Evolutionary conservation across 2,888 invertebrate species (phyloP).

Genomic region (Osmoderma eremita): DNA sequence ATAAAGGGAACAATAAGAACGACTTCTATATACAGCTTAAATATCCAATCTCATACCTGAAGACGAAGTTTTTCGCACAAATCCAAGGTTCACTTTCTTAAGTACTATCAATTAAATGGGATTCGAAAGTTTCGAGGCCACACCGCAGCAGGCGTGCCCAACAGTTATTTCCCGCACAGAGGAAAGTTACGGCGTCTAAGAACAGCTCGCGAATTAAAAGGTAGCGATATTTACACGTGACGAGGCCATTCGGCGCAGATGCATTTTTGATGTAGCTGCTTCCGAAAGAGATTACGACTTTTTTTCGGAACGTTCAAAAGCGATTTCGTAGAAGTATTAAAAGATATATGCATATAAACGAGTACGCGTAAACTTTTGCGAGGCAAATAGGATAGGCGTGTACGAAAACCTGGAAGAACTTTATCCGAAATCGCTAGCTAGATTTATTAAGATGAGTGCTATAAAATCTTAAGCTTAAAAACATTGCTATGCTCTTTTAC

Average conservation of each 20-base stretch:
- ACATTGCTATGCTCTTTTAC: too few species aligned
- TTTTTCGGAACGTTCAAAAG: conserved; percentile 4
- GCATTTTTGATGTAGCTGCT: conserved; percentile 20
- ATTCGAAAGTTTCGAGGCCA: conserved; percentile 26
- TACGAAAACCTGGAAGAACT: conserved; percentile 25
- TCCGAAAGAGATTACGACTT: conserved; percentile 9
- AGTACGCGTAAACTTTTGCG: not conserved
- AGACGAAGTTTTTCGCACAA: conserved; percentile 35
- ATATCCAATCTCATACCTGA: conserved; percentile 37
- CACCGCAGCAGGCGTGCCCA: conserved; percentile 1
- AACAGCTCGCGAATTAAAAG: conserved; percentile 14
- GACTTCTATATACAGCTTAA: conserved; percentile 34
- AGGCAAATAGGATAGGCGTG: conserved; percentile 9
- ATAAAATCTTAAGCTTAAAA: too few species aligned
- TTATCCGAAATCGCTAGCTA: conserved; percentile 5
- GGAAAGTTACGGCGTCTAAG: not conserved
- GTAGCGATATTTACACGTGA: conserved; percentile 15
- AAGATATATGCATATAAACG: conserved; percentile 10
- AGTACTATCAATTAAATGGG: conserved; percentile 38
- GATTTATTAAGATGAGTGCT: conserved; percentile 8
- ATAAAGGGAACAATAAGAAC: conserved; percentile 27
- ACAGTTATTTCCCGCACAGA: conserved; percentile 4
- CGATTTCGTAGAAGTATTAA: conserved; percentile 15
- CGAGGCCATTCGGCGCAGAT: conserved; percentile 5
- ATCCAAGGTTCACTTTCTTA: conserved; percentile 29